Base-by-base conservation (phyloP, 37 sponge, comb jelly and placozoan species). In the Chondrosia reniformis region DNA sequence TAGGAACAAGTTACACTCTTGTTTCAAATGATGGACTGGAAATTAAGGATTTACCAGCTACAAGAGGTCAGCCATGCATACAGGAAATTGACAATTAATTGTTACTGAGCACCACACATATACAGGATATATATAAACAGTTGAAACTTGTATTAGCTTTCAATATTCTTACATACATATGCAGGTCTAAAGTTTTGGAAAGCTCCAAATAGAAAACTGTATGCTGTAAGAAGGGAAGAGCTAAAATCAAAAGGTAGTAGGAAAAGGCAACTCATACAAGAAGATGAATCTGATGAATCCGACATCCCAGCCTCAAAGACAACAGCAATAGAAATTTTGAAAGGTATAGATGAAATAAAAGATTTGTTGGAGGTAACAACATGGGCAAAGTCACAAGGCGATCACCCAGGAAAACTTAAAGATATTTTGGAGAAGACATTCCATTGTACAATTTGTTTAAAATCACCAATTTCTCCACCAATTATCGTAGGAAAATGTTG, bases 401-500 rank as follows among this genome's bases (percentile, higher is more conserved):
- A 39, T 43, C 40, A 30, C 73, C 73, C 25, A 74, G 85, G 28
- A 30, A 25, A 25, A 6, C 8, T 82, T n/a, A 27, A 73, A 12
- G 3, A 15, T n/a, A 6, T n/a, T 2, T 10, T 75, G 28, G 8
- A 19, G 2, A 76, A 45, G 33, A 33, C 86, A 57, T 86, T 86
- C 54, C 28, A 25, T 28, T 86, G 81, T 55, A 75, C 46, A 28
- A 86, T 86, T 17, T 86, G 86, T 37, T 65, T 80, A 3, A 41
- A 0, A 2, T 13, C 66, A 0, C 85, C 80, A 22, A 45, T 80
- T 7, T 2, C 12, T 0, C 81, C 81, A 27, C 86, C 81, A 0
- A 46, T 76, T 34, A 76, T 86, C 12, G 49, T 86, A 24, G 71
- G 77, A 1, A 43, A 49, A 19, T 86, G 86, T 39, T 86, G 86